Percentiles rank a stretch among this genome's conserved stretches.
phyloP scores from a whole-genome alignment of 2,888 invertebrate genomes.

The Strigamia crassipes region DNA sequence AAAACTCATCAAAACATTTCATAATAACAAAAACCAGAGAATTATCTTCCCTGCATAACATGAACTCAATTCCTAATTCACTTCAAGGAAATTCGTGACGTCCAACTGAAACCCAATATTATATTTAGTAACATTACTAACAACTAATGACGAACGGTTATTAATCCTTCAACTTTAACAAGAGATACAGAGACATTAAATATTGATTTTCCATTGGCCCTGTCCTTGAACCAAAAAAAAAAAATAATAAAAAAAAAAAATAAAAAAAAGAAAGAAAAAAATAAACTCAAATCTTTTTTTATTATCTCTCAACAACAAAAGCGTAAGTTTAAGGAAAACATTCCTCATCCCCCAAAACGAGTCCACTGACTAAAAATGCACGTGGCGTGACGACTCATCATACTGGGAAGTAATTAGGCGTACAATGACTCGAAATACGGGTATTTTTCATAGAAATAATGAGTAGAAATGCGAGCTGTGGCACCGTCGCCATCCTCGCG shows the following conservation, averaged over 20 bases:
- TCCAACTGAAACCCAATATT: not conserved
- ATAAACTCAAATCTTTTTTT: not conserved
- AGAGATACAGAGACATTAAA: not conserved
- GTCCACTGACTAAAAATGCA: not conserved
- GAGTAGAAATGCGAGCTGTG: not conserved
- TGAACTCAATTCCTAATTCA: not conserved
- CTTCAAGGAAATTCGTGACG: conserved; percentile 23
- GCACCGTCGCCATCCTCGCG: not conserved
- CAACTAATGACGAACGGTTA: not conserved
- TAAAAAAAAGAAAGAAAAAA: no score
- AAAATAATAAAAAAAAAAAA: not conserved
- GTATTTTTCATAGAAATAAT: not conserved
- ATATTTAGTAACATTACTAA: conserved; percentile 27
- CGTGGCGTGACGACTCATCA: conserved; percentile 1
- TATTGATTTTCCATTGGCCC: conserved; percentile 28
- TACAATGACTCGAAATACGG: conserved; percentile 14
- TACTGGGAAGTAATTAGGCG: not conserved
- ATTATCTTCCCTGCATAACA: not conserved
- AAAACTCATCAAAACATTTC: not conserved
- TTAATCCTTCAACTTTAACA: not conserved
- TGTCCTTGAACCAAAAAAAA: conserved; percentile 3
- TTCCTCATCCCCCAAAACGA: not conserved
- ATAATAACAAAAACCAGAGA: not conserved
- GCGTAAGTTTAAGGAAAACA: not conserved
- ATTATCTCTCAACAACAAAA: not conserved